Percentiles rank a stretch among this genome's conserved stretches.
These are phyloP conservation scores for Drosophila sp. DNA, from an alignment of 1,140 invertebrate species.

Conservation along the genomic window DNA sequence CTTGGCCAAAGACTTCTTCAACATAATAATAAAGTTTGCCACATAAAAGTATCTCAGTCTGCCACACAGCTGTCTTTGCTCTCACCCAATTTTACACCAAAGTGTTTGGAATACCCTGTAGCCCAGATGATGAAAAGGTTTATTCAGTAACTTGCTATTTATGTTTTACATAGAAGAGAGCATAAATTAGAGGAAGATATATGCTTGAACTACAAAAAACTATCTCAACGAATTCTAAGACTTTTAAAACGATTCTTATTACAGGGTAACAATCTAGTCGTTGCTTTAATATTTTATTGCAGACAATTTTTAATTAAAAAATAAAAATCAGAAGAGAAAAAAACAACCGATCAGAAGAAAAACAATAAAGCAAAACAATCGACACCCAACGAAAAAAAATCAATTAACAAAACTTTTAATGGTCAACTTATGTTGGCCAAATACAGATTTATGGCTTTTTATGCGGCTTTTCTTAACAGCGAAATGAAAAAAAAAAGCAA, in stretches of 20 bases:
- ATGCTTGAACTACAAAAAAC: too few species aligned
- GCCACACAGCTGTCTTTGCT: neutral
- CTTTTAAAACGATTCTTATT: too few species aligned
- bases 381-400: slow-evolving; percentile 28
- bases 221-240: too few species aligned
- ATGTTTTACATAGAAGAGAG: neutral
- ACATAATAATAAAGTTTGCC: neutral
- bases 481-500: slow-evolving; percentile 14
- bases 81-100: neutral
- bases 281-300: too few species aligned
- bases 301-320: neutral
- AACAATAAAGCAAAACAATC: slow-evolving; percentile 17
- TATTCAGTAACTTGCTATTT: neutral
- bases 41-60: neutral
- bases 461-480: slow-evolving; percentile 36
- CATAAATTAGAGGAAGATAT: too few species aligned
- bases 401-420: slow-evolving; percentile 69
- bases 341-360: neutral
- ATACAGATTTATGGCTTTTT: slow-evolving; percentile 55
- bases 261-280: neutral
- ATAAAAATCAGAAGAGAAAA: neutral
- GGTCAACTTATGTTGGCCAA: slow-evolving; percentile 37
- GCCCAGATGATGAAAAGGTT: neutral
- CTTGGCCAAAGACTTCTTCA: neutral
- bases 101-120: neutral